Percentiles rank a stretch among this genome's conserved stretches.
phyloP scores from a whole-genome alignment of 2,888 invertebrate species.

The Smittia sp. region DNA sequence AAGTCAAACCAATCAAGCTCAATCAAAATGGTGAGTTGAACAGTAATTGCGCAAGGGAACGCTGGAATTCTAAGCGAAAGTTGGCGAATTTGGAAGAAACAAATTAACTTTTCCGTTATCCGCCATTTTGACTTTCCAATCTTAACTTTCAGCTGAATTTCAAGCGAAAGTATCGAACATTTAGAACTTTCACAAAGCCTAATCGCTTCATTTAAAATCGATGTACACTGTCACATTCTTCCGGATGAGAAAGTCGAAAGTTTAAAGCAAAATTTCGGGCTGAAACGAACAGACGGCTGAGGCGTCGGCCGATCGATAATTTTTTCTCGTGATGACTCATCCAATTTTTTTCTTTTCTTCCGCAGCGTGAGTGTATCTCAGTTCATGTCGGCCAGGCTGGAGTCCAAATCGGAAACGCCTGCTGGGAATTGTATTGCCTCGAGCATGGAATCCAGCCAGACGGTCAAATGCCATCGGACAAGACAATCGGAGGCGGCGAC shows the following conservation, averaged over 20 bases:
- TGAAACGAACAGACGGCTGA: too few species aligned
- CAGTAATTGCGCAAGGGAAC: not conserved
- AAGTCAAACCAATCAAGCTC: not conserved
- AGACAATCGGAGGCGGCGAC: conserved; percentile 55
- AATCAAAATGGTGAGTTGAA: not conserved
- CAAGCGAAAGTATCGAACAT: too few species aligned
- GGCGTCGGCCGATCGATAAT: too few species aligned
- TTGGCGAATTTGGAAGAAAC: not conserved
- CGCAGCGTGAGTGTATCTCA: conserved; percentile 64
- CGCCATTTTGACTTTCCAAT: not conserved
- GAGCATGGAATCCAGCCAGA: conserved; percentile 82
- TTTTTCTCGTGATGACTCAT: conserved; percentile 38
- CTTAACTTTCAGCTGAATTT: not conserved
- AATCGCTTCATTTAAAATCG: too few species aligned
- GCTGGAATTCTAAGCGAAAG: not conserved
- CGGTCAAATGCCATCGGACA: conserved; percentile 85
- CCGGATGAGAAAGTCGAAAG: too few species aligned
- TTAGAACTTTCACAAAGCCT: too few species aligned
- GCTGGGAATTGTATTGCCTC: conserved; percentile 84
- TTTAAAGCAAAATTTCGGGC: too few species aligned
- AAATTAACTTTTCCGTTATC: not conserved
- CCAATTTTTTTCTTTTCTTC: conserved; percentile 44
- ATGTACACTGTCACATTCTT: too few species aligned
- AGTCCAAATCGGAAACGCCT: conserved; percentile 87
- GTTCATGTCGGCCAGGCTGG: conserved; percentile 60